phyloP scores from a whole-genome alignment of 2,113 vertebrate species.

The Onychorhynchus coronatus region DNA sequence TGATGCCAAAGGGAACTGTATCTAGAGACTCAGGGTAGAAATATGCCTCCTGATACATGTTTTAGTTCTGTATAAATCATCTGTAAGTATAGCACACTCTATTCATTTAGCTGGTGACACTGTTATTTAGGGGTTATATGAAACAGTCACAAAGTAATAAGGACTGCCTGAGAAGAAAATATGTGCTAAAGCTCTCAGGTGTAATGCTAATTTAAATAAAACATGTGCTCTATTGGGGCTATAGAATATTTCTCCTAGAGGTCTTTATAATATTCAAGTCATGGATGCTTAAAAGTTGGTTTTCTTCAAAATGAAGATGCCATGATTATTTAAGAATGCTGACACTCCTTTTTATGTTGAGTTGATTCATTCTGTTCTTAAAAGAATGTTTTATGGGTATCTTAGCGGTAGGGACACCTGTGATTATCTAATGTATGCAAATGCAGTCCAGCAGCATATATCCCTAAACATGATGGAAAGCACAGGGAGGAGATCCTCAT shows the following conservation, averaged over 20 bases:
- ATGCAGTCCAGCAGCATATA: neutral
- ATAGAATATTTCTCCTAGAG: neutral
- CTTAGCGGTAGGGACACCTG: neutral
- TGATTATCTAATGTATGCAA: neutral
- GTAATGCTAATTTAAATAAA: constrained; percentile 35
- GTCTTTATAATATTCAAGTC: neutral
- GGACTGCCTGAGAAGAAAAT: constrained; percentile 26
- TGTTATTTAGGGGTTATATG: neutral
- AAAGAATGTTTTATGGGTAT: neutral
- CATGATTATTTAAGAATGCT: neutral
- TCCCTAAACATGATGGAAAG: neutral
- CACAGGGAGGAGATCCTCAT: neutral
- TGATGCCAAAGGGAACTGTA: neutral
- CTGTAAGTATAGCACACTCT: neutral
- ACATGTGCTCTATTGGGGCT: neutral
- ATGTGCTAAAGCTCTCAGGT: constrained; percentile 36
- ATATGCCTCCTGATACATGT: neutral
- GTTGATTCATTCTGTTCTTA: neutral
- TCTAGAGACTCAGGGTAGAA: neutral
- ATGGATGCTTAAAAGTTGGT: neutral
- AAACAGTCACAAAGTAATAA: constrained; percentile 22
- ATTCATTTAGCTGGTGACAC: constrained; percentile 30
- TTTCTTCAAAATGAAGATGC: neutral
- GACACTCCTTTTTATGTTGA: neutral
- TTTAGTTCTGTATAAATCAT: constrained; percentile 29